phyloP scores from a whole-genome alignment of 2,113 vertebrate species.

The Clarias magur region DNA sequence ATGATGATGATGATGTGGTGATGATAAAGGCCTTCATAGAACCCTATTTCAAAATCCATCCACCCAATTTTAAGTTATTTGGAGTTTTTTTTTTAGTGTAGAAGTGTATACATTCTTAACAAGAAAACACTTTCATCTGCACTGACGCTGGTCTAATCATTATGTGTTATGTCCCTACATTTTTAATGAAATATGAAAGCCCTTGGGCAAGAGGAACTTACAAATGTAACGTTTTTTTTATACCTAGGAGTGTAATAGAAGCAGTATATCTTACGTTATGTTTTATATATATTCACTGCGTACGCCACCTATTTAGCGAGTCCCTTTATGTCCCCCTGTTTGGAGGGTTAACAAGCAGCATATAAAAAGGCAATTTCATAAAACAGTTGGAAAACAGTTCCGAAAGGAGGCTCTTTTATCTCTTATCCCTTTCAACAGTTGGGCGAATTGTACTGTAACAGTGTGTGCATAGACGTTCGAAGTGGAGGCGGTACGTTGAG shows the following conservation, averaged over 20 bases:
- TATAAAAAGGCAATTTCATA: neutral
- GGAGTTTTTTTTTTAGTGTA: neutral
- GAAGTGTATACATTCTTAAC: neutral
- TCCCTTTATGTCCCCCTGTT: conserved; percentile 1
- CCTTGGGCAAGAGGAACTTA: conserved; percentile 5
- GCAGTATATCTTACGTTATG: neutral
- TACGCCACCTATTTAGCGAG: neutral
- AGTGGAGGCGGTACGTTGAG: too few species aligned
- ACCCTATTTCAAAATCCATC: neutral
- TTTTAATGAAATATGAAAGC: conserved; percentile 49
- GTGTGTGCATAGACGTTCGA: neutral
- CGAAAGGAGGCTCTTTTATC: neutral
- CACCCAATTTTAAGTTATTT: neutral
- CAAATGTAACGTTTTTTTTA: conserved; percentile 38
- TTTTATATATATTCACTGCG: neutral
- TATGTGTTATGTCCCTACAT: conserved; percentile 26
- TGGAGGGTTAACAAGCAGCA: neutral
- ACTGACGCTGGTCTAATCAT: conserved; percentile 25
- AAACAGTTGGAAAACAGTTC: neutral
- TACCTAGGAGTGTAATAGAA: neutral
- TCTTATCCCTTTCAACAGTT: neutral
- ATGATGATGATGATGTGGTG: neutral
- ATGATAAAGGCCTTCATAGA: neutral
- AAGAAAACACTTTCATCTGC: conserved; percentile 24
- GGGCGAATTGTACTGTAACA: conserved; percentile 20